Evolutionary conservation across 2,797 vertebrate species (phyloP).

Genomic region (Eulemur rubriventer): DNA sequence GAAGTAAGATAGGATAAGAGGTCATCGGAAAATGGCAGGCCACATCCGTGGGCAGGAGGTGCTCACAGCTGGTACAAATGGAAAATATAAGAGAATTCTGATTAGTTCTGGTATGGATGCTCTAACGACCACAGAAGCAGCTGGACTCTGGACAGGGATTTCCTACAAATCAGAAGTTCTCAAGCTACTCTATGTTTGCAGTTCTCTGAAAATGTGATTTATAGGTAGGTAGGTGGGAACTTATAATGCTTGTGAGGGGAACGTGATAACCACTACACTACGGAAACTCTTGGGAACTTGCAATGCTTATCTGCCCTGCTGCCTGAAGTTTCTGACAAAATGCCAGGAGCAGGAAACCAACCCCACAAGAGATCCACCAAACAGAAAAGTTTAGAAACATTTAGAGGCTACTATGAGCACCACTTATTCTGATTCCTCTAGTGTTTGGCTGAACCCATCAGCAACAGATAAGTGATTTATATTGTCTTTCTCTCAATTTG

Average conservation of each 20-base stretch:
- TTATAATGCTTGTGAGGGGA: no score
- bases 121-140: background rate
- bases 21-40: background rate
- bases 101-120: background rate
- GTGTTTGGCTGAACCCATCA: background rate
- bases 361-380: background rate
- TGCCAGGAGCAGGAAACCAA: background rate
- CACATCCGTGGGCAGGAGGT: background rate
- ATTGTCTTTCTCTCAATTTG: background rate
- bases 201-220: background rate
- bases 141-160: background rate
- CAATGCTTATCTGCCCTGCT: background rate
- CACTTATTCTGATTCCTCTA: background rate
- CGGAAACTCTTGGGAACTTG: no score
- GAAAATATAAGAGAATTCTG: background rate
- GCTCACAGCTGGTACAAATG: background rate
- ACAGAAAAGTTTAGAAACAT: background rate
- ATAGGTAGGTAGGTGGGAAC: no score
- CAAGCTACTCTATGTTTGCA: accelerated
- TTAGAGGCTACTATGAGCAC: background rate
- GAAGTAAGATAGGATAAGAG: constrained; percentile 21
- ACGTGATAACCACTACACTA: no score
- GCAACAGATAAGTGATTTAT: background rate
- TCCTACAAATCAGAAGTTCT: background rate
- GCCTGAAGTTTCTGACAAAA: background rate